Conservation (phyloP, 2,797 vertebrate genomes). For the Pipistrellus pygmaeus region DNA sequence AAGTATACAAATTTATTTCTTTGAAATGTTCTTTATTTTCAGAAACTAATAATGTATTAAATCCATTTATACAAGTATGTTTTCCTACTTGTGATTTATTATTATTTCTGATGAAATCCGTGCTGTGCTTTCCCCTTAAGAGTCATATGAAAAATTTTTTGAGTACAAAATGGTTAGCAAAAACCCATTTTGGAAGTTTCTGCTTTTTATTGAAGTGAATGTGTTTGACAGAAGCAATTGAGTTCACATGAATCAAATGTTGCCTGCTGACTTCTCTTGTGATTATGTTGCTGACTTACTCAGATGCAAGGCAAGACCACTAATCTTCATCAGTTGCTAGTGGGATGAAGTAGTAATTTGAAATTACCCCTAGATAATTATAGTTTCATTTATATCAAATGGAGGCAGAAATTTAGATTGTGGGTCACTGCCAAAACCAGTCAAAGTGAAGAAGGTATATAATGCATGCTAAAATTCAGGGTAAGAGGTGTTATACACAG, state of each 20-base stretch:
- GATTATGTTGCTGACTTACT: slow-evolving; percentile 79
- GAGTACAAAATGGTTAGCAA: slow-evolving; percentile 71
- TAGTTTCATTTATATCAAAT: slow-evolving; percentile 81
- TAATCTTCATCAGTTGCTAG: slow-evolving; percentile 75
- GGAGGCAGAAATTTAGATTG: slow-evolving; percentile 74
- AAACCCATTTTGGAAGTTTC: slow-evolving; percentile 65
- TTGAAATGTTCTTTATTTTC: slow-evolving; percentile 74
- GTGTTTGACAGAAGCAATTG: slow-evolving; percentile 80
- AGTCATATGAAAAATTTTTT: slow-evolving; percentile 61
- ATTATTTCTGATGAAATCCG: slow-evolving; percentile 71
- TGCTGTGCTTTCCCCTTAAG: slow-evolving; percentile 57
- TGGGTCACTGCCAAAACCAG: slow-evolving; percentile 74
- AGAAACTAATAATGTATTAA: slow-evolving; percentile 60
- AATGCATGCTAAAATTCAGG: slow-evolving; percentile 56
- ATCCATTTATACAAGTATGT: slow-evolving; percentile 57
- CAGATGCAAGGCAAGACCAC: slow-evolving; percentile 69
- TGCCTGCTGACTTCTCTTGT: slow-evolving; percentile 73
- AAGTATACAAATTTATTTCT: slow-evolving; percentile 63
- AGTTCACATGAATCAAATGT: slow-evolving; percentile 77
- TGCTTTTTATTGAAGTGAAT: slow-evolving; percentile 80
- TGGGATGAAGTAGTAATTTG: slow-evolving; percentile 78
- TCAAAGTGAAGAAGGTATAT: slow-evolving; percentile 70
- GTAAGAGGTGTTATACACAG: slow-evolving; percentile 64
- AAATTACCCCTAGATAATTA: slow-evolving; percentile 77
- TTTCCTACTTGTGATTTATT: slow-evolving; percentile 73